phyloP scores from a whole-genome alignment of 2,888 invertebrate genomes.

The Euplexia lucipara region DNA sequence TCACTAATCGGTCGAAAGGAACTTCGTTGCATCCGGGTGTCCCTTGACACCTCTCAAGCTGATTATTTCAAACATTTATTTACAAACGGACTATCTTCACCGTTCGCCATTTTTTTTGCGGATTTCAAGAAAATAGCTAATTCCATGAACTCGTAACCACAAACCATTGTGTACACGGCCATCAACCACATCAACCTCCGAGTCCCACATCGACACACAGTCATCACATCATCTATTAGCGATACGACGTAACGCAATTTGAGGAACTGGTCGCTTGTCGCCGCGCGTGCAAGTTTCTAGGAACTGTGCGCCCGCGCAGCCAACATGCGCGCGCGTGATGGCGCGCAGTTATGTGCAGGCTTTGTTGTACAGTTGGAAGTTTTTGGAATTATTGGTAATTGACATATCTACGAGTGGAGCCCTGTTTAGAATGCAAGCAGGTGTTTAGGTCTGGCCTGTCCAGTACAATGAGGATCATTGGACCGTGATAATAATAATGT shows the following conservation, averaged over 20 bases:
- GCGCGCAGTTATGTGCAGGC: slow-evolving; percentile 51
- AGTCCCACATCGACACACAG: slow-evolving; percentile 36
- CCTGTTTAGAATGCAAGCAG: slow-evolving; percentile 1
- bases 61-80: too few relatives aligned
- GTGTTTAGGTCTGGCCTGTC: not conserved
- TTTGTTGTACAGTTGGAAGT: slow-evolving; percentile 35
- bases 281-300: slow-evolving; percentile 58
- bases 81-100: too few relatives aligned
- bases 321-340: slow-evolving; percentile 58
- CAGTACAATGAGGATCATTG: too few relatives aligned
- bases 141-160: slow-evolving; percentile 6
- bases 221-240: slow-evolving; percentile 42
- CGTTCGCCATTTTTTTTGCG: too few relatives aligned
- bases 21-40: too few relatives aligned
- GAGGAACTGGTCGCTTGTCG: slow-evolving; percentile 46
- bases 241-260: slow-evolving; percentile 56
- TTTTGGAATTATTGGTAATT: slow-evolving; percentile 42
- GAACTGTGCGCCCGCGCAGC: slow-evolving; percentile 61
- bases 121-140: not conserved
- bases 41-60: too few relatives aligned
- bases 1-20: too few relatives aligned
- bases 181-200: slow-evolving; percentile 7
- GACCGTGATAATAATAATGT: too few relatives aligned
- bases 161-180: slow-evolving; percentile 13
- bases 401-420: not conserved